Conservation (phyloP, 2,888 invertebrate species). For the Sphaerophoria taeniata region DNA sequence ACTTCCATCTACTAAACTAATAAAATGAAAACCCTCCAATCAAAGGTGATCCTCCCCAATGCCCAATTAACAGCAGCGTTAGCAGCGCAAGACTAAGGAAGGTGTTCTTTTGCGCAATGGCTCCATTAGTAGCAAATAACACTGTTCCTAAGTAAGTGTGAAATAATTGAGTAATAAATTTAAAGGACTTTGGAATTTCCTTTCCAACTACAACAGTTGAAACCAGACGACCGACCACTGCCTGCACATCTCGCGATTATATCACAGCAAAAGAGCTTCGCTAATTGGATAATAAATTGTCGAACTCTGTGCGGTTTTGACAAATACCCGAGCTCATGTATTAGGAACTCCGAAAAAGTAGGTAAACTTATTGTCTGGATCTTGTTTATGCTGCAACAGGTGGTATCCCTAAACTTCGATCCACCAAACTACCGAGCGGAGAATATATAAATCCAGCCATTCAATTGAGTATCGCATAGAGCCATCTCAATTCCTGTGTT, state of each 20-base stretch:
- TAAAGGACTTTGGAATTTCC: constrained; percentile 48
- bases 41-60: constrained; percentile 51
- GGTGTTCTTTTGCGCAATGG: constrained; percentile 68
- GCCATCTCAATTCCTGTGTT: constrained; percentile 52
- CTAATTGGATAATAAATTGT: constrained; percentile 74
- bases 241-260: constrained; percentile 34
- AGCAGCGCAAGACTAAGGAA: constrained; percentile 3
- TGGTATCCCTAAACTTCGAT: constrained; percentile 22
- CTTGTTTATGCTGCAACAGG: constrained; percentile 37
- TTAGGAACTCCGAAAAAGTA: constrained; percentile 49
- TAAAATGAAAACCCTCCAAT: constrained; percentile 55
- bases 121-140: constrained; percentile 71
- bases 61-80: constrained; percentile 59
- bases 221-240: not conserved
- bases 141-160: constrained; percentile 69
- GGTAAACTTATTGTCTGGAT: constrained; percentile 39
- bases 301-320: constrained; percentile 67
- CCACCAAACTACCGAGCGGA: not conserved
- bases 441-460: constrained; percentile 34
- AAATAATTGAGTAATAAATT: constrained; percentile 74
- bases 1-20: constrained; percentile 39
- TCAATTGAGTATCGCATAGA: constrained; percentile 27
- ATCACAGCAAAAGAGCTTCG: constrained; percentile 32
- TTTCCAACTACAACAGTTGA: constrained; percentile 48
- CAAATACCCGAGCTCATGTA: constrained; percentile 58